These are phyloP conservation scores for Rhea americana DNA, from an alignment of 2,113 vertebrate species.

Conservation along the genomic window DNA sequence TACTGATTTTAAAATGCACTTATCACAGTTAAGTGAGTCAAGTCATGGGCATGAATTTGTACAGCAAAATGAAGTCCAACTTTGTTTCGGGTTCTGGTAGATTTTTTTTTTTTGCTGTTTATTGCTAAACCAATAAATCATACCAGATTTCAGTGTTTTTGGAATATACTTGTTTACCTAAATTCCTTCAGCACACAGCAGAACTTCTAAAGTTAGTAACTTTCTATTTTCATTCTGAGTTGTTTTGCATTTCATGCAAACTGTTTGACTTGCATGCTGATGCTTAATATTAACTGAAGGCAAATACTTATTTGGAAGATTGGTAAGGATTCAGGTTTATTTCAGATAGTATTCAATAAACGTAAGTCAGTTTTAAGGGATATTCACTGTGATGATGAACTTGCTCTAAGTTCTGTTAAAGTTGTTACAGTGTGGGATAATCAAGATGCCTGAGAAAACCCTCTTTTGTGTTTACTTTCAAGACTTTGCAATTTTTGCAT, in stretches of 20 bases:
- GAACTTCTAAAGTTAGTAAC: background rate
- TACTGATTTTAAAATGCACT: background rate
- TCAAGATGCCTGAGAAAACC: background rate
- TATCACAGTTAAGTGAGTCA: background rate
- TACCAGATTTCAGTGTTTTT: background rate
- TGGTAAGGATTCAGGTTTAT: background rate
- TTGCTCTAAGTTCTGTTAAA: background rate
- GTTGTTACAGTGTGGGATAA: background rate
- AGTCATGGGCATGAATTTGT: background rate
- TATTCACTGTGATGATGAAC: background rate
- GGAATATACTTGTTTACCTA: background rate
- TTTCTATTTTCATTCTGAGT: background rate
- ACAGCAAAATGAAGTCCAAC: background rate
- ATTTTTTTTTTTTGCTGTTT: background rate
- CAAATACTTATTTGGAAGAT: background rate
- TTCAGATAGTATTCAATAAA: background rate
- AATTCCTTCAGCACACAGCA: background rate
- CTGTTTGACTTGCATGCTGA: background rate
- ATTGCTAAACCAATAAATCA: background rate
- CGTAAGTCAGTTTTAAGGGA: background rate
- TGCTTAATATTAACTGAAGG: slow-evolving; percentile 5
- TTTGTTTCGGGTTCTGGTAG: background rate
- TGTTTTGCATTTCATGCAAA: background rate
- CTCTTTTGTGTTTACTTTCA: background rate
- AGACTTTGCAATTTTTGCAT: background rate